Base-by-base conservation (phyloP, 2,113 vertebrate genomes). In the Aegithalos caudatus region DNA sequence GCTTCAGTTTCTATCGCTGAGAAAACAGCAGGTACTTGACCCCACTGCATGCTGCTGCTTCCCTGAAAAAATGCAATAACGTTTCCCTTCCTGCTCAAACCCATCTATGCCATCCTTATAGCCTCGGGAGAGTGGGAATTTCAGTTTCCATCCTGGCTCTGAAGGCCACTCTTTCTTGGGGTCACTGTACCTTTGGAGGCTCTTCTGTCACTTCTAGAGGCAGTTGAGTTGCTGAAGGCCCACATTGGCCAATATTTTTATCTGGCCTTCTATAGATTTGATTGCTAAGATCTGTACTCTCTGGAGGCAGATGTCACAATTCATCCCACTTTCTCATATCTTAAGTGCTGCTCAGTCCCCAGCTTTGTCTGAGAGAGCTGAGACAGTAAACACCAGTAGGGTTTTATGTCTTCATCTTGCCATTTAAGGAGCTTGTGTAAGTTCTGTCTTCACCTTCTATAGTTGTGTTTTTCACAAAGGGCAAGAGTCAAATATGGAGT, bases 261-360 rank as follows among this genome's bases (percentile, higher is more conserved):
- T 92, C 70, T 69, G 45, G 40, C 85, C 74, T 85, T 44, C 73
- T 76, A 31, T 14, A 80, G 67, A 45, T 42, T 73, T 69, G 54
- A 56, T 28, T 56, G 90, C 84, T 78, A 73, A 82, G 33, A 58
- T 90, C 80, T 95, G 12, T 73, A 44, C 47, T 71, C 67, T 90
- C 80, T 88, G 8, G 44, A 92, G 88, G 82, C 90, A 88, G 67
- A 88, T 94, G 94, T 90, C 95, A 88, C 69, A 94, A 71, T 0
- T 4, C 64, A 90, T 95, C 81, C 62, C 6, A 6, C 71, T 93
- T 92, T 83, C 67, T 93, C 53, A 27, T 58, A 47, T 31, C 3
- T 4, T 40, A 37, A 79, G 45, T 7, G 2, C 40, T 88, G 58
- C 42, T 97, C 85, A 80, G 62, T 73, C 64, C 64, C 60, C 74